Evolutionary conservation across 2,888 invertebrate species (phyloP), one percentile per base, ranked within the genome.

Genomic region (Eristalis arbustorum): DNA sequence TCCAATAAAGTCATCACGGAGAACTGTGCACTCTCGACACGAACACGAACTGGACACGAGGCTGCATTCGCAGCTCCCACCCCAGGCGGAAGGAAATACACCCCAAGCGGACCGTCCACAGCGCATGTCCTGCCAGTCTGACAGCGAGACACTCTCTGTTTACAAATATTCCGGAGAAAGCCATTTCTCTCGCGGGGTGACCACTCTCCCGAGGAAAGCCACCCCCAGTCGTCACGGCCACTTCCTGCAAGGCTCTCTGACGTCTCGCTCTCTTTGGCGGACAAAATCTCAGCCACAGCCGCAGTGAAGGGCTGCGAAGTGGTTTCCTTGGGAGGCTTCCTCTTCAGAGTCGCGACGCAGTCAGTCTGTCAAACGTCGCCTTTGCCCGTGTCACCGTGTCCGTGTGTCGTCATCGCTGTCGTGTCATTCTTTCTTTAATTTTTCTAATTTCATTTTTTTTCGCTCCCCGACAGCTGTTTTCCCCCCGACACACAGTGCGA

Each of bases 141-240:
- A 71, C 77, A 63, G 59, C 22, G 25, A 31, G 31, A 11, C 42
- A 34, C 66, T 85, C 85, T 85, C 85, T 85, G 85, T 85, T 85
- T 85, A 85, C 82, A 73, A 75, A 18, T 31, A 5, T 68, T 62
- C 22, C 25, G 49, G 37, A 59, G 64, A 67, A 66, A 62, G 37
- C 40, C n/a, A 63, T 37, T 37, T 13, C 11, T 25, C 25, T 62
- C 23, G 0, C 22, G 31, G 63, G 31, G 31, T 31, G 31, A 31
- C 31, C 31, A 31, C 1, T 31, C 31, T 8, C 31, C 31, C 8
- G 1, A 31, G 31, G 18, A 67, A 63, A 80, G 11, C 61, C 66
- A 59, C 49, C 61, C 59, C 3, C 18, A 40, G 2, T 10, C 18
- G 18, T 1, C 49, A 10, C 49, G 18, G 18, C 5, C 49, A n/a